Evolutionary conservation across 2,113 vertebrate species (phyloP), one percentile per base, ranked within the genome.

Genomic region (Hippocampus abdominalis): DNA sequence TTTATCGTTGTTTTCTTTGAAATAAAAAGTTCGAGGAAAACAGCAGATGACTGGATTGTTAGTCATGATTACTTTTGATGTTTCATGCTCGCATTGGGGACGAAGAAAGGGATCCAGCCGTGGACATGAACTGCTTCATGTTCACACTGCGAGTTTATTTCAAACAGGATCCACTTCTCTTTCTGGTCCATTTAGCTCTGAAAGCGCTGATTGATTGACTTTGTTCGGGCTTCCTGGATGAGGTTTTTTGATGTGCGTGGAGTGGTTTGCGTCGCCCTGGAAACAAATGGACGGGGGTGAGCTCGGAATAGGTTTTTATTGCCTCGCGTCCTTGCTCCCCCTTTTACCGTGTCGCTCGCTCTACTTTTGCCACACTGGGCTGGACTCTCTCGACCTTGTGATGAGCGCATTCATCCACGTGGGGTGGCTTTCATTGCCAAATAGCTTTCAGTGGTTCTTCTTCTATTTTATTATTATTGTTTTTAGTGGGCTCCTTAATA

Each of bases 251-350:
- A 21, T 53, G 20, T 8, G 3, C 32, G 32, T 69, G 71, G 32
- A 70, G 68, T 46, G 62, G 44, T 56, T 56, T 23, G 60, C 53
- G 56, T 68, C 56, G 20, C 42, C 48, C 21, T 40, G 64, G 49
- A 29, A 21, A 67, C 60, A 51, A 48, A 74, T 25, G 49, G 67
- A 39, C 5, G 27, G 21, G 2, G 21, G 60, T 5, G 32, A 20
- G 11, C 36, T 62, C 29, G 20, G 29, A 32, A 18, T 18, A 20
- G 32, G 20, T 39, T 42, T 4, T 40, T 11, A 36, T 63, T 9
- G 39, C 21, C 21, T 11, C 4, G 20, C n/a, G 61, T 23, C 61
- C 36, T 63, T 63, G 36, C 21, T 40, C 23, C 4, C 20, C 36
- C 11, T 40, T 21, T 25, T 10, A 25, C n/a, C 25, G 6, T n/a